Conservation (phyloP, 2,888 invertebrate genomes). For the Galerucella calmariensis region DNA sequence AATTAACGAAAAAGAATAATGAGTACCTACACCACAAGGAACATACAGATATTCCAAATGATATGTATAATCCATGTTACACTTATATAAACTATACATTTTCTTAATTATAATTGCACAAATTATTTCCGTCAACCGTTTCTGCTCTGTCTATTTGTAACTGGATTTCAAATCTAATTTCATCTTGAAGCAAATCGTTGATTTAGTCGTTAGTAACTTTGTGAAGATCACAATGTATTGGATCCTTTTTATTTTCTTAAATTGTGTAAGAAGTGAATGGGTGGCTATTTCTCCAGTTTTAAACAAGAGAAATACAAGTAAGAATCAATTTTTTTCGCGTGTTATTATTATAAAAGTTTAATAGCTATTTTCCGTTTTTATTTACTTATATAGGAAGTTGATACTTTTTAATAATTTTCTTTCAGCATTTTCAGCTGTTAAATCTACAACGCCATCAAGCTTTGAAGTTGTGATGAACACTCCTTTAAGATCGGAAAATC, state of each 20-base stretch:
- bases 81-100: not conserved
- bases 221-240: constrained; percentile 34
- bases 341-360: too few relatives aligned
- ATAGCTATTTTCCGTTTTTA: too few relatives aligned
- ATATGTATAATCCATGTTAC: too few relatives aligned
- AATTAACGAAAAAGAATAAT: too few relatives aligned
- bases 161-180: constrained; percentile 41
- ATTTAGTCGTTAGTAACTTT: constrained; percentile 9
- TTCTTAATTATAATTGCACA: constrained; percentile 16
- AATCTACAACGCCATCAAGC: constrained; percentile 35
- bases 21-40: too few relatives aligned
- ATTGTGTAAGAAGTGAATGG: constrained; percentile 51
- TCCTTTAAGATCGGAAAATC: constrained; percentile 15
- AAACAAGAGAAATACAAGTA: constrained; percentile 40
- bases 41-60: too few relatives aligned
- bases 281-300: constrained; percentile 53
- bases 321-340: not conserved
- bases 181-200: constrained; percentile 9
- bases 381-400: not conserved
- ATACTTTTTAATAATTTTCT: not conserved
- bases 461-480: constrained; percentile 40
- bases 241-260: constrained; percentile 38
- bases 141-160: constrained; percentile 48
- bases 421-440: not conserved
- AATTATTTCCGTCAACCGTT: constrained; percentile 50